Conservation (phyloP, 2,888 invertebrate genomes). For the Apamea crenata region DNA sequence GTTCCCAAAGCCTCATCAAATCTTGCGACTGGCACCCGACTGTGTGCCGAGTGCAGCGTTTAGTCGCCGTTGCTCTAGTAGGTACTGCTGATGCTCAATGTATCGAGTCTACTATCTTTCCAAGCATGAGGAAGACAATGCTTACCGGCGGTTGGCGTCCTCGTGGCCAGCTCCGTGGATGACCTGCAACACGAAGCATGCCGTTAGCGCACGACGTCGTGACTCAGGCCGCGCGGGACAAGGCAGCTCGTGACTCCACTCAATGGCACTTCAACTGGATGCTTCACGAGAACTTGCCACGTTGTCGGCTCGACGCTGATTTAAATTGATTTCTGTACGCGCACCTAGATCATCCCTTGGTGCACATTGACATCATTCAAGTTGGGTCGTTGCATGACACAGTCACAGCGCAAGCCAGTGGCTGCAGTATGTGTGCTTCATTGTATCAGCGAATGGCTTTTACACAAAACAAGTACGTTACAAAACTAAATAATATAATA, state of each 20-base stretch:
- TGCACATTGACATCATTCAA: background rate
- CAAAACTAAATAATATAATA: conserved; percentile 5
- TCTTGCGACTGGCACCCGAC: background rate
- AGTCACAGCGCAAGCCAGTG: too few species aligned
- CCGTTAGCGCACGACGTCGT: background rate
- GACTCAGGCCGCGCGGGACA: background rate
- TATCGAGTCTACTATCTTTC: conserved; percentile 5
- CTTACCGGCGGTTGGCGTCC: conserved; percentile 67
- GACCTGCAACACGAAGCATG: conserved; percentile 70
- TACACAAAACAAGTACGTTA: background rate
- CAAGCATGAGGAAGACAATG: conserved; percentile 7
- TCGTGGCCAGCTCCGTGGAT: conserved; percentile 73
- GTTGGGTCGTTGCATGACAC: background rate
- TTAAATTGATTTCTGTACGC: background rate
- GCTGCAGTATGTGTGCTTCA: background rate
- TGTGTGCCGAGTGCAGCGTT: background rate
- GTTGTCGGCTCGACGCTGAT: background rate
- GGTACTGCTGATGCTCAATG: background rate
- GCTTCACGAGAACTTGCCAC: background rate
- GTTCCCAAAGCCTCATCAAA: background rate
- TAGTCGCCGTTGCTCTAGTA: too few species aligned
- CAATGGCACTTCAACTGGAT: background rate
- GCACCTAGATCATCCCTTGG: background rate
- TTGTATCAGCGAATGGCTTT: background rate
- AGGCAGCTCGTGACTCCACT: background rate